Conservation (phyloP, 30 jellyfish, hydroid and myxozoan genomes). For the Turritopsis dohrnii region DNA sequence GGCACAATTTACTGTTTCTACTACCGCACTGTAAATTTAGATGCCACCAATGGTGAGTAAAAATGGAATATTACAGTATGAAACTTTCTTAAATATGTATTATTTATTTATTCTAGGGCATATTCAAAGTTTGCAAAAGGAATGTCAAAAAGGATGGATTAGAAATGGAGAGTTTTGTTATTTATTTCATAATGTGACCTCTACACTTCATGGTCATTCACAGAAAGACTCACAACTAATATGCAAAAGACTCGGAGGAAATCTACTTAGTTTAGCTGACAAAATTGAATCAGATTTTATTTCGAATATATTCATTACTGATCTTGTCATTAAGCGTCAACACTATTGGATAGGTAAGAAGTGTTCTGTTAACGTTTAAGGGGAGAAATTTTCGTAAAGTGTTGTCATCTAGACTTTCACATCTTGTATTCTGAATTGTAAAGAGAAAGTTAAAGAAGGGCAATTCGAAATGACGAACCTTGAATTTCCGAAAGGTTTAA, state of each 20-base stretch:
- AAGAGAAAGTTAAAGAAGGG: too few species aligned
- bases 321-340: slow-evolving; percentile 37
- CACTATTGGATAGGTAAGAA: slow-evolving; percentile 95
- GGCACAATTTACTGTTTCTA: too few species aligned
- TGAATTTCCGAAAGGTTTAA: too few species aligned
- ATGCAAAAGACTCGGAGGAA: slow-evolving; percentile 88
- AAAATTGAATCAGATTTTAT: slow-evolving; percentile 43
- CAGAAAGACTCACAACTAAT: slow-evolving; percentile 67
- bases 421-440: too few species aligned
- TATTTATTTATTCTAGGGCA: not conserved
- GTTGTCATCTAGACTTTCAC: not conserved
- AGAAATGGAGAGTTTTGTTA: slow-evolving; percentile 53
- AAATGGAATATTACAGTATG: too few species aligned
- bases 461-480: too few species aligned
- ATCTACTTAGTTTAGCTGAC: slow-evolving; percentile 46
- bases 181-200: slow-evolving; percentile 52
- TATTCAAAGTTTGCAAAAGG: slow-evolving; percentile 6
- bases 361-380: not conserved
- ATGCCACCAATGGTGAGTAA: too few species aligned
- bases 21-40: too few species aligned
- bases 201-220: slow-evolving; percentile 59
- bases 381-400: not conserved
- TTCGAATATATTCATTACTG: slow-evolving; percentile 32
- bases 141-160: slow-evolving; percentile 66
- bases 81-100: too few species aligned